These are phyloP conservation scores for Leistus spinibarbis DNA, from an alignment of 2,888 invertebrate genomes.

Conservation along the genomic window DNA sequence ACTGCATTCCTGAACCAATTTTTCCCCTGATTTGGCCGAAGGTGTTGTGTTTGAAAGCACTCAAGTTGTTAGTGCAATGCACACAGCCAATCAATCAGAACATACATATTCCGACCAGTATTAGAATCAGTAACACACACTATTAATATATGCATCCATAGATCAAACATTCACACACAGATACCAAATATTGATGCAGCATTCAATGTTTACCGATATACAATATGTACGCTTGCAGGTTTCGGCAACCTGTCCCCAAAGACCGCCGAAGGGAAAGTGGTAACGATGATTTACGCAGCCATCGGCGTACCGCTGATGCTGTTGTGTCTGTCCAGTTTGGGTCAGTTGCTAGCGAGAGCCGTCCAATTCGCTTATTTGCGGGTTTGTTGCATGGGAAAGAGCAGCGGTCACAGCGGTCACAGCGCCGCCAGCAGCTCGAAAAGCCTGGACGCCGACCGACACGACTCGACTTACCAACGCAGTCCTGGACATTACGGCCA, in stretches of 20 bases:
- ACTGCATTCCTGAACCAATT: no score
- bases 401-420: conserved; percentile 53
- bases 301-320: conserved; percentile 87
- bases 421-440: not conserved
- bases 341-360: conserved; percentile 78
- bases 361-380: conserved; percentile 71
- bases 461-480: conserved; percentile 44
- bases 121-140: not conserved
- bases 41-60: not conserved
- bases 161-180: not conserved
- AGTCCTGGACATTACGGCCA: conserved; percentile 23
- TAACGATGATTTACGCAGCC: conserved; percentile 85
- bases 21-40: no score
- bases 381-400: conserved; percentile 52
- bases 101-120: not conserved
- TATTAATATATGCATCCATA: not conserved
- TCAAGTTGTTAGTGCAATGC: not conserved
- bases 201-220: not conserved
- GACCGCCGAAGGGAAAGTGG: conserved; percentile 80
- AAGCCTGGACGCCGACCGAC: conserved; percentile 33
- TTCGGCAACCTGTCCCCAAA: conserved; percentile 86
- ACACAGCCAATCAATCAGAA: not conserved
- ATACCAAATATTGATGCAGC: not conserved
- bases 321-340: conserved; percentile 83
- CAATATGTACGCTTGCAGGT: conserved; percentile 60